Conservation (phyloP, 2,797 vertebrate species). For the Gastrophryne carolinensis region DNA sequence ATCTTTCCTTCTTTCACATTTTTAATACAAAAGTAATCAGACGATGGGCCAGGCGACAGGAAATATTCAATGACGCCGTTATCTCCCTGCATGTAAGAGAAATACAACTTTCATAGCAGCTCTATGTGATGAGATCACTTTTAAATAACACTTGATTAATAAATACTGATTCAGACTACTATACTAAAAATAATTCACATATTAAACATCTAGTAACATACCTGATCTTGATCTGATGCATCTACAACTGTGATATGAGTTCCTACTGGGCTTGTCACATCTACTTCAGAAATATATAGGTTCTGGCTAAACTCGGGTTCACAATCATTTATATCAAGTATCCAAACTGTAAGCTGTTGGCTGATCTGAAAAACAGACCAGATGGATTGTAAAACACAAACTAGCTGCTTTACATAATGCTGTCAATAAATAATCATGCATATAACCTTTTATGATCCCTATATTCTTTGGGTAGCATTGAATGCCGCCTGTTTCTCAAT, state of each 20-base stretch:
- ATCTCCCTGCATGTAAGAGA: conserved; percentile 54
- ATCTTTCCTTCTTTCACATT: conserved; percentile 56
- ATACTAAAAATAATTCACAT: neutral
- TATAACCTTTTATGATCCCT: too few relatives aligned
- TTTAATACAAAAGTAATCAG: conserved; percentile 57
- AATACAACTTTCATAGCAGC: neutral
- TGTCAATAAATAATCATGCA: too few relatives aligned
- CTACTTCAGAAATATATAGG: conserved; percentile 56
- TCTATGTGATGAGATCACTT: neutral
- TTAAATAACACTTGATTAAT: neutral
- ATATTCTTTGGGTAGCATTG: too few relatives aligned
- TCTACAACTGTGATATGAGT: conserved; percentile 55
- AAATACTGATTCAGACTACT: neutral
- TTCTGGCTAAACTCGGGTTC: conserved; percentile 59
- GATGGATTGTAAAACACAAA: too few relatives aligned
- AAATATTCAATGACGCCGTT: conserved; percentile 59
- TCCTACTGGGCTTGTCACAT: conserved; percentile 56
- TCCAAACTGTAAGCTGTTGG: conserved; percentile 42
- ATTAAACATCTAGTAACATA: conserved; percentile 27
- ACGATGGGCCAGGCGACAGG: conserved; percentile 49
- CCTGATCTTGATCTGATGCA: conserved; percentile 60
- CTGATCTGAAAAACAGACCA: conserved; percentile 55
- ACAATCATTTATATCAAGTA: conserved; percentile 63
- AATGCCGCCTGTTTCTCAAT: too few relatives aligned
- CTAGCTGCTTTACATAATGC: too few relatives aligned